Conservation (phyloP, 1,140 invertebrate genomes). For the Semibalanus balanoides region DNA sequence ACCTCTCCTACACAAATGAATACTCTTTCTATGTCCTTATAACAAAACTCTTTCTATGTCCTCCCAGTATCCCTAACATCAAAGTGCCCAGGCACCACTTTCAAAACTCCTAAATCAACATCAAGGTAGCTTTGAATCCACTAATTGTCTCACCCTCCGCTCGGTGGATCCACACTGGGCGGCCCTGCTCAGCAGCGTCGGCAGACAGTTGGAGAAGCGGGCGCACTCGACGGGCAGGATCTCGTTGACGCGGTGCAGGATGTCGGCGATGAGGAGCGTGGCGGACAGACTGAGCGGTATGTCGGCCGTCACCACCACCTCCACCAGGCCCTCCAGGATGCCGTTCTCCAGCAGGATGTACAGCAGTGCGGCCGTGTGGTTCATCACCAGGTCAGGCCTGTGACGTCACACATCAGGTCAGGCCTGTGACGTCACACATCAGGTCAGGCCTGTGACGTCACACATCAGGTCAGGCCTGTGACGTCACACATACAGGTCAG, state of each 20-base stretch:
- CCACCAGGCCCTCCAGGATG: constrained; percentile 69
- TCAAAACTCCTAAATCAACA: too few species aligned
- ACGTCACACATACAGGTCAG: too few species aligned
- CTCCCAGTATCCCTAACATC: too few species aligned
- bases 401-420: constrained; percentile 18
- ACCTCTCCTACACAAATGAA: too few species aligned
- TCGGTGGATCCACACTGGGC: constrained; percentile 28
- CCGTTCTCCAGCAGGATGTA: constrained; percentile 75
- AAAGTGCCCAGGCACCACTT: too few species aligned
- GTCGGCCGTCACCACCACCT: constrained; percentile 77
- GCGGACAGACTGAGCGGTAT: constrained; percentile 76
- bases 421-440: too few species aligned
- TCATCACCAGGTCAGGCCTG: constrained; percentile 77
- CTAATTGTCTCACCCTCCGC: neutral
- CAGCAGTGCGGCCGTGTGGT: constrained; percentile 75
- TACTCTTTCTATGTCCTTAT: too few species aligned
- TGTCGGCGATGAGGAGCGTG: constrained; percentile 60
- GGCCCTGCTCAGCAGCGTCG: constrained; percentile 59
- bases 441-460: too few species aligned
- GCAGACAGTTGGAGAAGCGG: constrained; percentile 62
- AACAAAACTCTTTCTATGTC: too few species aligned
- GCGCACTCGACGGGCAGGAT: constrained; percentile 70
- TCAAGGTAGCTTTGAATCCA: too few species aligned
- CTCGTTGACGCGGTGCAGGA: constrained; percentile 56
- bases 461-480: too few species aligned